Evolutionary conservation across 1,140 invertebrate genomes (phyloP).

Genomic region (Hirudo medicinalis): DNA sequence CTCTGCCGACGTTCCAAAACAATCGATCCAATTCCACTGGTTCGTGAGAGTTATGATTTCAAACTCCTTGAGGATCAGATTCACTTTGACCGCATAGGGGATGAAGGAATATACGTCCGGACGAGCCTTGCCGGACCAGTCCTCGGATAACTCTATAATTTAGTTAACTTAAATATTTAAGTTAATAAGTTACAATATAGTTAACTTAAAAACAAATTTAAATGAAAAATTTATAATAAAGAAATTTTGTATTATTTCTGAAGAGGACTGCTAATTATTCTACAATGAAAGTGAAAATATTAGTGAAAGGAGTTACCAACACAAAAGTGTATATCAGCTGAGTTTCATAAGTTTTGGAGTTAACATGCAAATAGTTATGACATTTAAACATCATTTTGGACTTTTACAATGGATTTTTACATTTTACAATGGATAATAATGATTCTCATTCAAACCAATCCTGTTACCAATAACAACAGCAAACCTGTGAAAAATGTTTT

Average conservation of each 20-base stretch:
- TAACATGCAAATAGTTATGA: no score
- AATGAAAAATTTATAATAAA: background rate
- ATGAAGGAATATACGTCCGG: constrained; percentile 88
- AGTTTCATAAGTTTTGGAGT: no score
- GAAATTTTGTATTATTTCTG: background rate
- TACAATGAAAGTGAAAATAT: no score
- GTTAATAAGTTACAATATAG: background rate
- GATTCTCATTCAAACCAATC: background rate
- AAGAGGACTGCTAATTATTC: background rate
- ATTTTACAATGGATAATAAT: no score
- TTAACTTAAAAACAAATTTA: background rate
- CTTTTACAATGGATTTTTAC: no score
- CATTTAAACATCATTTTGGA: no score
- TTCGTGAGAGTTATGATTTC: constrained; percentile 85
- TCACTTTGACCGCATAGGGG: constrained; percentile 83
- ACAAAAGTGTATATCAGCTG: no score
- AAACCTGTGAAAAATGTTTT: constrained; percentile 83
- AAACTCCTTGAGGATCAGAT: constrained; percentile 72
- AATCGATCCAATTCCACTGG: constrained; percentile 98
- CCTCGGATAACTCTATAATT: constrained; percentile 69
- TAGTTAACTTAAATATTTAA: background rate
- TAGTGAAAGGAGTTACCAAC: no score
- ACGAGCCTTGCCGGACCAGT: constrained; percentile 75
- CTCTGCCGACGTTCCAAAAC: constrained; percentile 62
- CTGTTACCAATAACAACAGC: background rate